Base-by-base conservation (phyloP, 2,113 vertebrate genomes). In the Poecile atricapillus region DNA sequence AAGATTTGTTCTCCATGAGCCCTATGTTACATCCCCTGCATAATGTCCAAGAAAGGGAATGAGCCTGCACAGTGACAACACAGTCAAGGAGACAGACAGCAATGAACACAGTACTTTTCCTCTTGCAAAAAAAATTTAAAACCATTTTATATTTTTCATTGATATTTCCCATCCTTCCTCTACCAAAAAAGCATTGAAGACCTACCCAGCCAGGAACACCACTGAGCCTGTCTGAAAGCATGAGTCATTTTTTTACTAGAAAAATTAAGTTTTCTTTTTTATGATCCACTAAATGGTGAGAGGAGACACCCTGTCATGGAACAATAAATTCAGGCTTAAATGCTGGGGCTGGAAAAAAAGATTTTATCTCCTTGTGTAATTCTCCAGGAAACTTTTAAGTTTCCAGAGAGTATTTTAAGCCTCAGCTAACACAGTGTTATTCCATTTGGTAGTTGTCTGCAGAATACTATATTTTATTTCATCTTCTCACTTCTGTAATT, bases 241-340 rank as follows among this genome's bases (percentile, higher is more conserved):
- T 43, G 33, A 84, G 23, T 76, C 33, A 63, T 24, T 84, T 63
- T 89, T 96, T 87, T 15, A 44, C 43, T 59, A 85, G 55, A 93
- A 90, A 94, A 96, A 73, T 50, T 27, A 89, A 80, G 52, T 77
- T 94, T 85, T 88, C 43, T 79, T 94, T 39, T 95, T 92, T 78
- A 77, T 80, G 83, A 80, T 67, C 44, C 52, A 56, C 73, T 68
- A 74, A 87, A 87, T 90, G 74, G 75, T 67, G 39, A 93, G 75
- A 87, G 39, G 55, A 91, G 50, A 94, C 50, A 77, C 52, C 55
- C 39, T 95, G 85, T 73, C 71, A 90, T 13, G 67, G 84, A 94
- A 85, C 71, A 94, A 77, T 70, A 95, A 95, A 80, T 92, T 90
- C 82, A 90, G 78, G 19, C 43, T 91, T 74, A 86, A 95, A 86